Evolutionary conservation across 2,888 invertebrate genomes (phyloP), one percentile per base, ranked within the genome.

Genomic region (Diachrysia chrysitis): DNA sequence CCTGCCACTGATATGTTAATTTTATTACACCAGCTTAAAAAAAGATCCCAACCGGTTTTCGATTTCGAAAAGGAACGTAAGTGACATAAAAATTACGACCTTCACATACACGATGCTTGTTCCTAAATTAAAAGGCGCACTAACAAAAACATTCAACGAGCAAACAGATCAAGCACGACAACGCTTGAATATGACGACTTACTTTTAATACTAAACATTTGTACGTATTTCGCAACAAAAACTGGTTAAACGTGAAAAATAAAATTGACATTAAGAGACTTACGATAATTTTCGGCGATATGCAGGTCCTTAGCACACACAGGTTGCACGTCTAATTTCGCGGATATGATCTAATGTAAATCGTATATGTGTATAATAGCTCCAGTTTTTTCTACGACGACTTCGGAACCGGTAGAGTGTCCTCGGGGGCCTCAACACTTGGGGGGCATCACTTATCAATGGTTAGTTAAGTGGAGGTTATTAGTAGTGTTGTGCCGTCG

Each of bases 21-120:
- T 94, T 94, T 94, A 94, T 93, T 92, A 93, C 92, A 89, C 89
- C 90, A 90, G 85, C 91, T 89, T 88, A 89, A 93, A 93, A 78
- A 92, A 92, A 88, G 83, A 92, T 90, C 89, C 87, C 83, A 91
- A 94, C 94, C 93, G 93, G 94, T 94, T 93, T 92, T 91, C 80
- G 78, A 86, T 91, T 90, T 93, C 89, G 90, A 93, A 92, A 93
- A 92, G 89, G 90, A 92, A 90, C 90, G 89, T 89, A 91, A 90
- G 88, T 92, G 92, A 91, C 91, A 93, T 89, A 89, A 92, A 90
- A 92, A 89, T 90, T 84, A 89, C 87, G 90, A 90, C 91, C 92
- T 91, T 92, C 92, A 86, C 83, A 81, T 85, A 84, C 84, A 84
- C 80, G 79, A 79, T 81, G 81, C 83, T 85, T 86, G 80, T 78